Conservation (phyloP, 2,888 invertebrate species). For the Dinocampus coccinellae region DNA sequence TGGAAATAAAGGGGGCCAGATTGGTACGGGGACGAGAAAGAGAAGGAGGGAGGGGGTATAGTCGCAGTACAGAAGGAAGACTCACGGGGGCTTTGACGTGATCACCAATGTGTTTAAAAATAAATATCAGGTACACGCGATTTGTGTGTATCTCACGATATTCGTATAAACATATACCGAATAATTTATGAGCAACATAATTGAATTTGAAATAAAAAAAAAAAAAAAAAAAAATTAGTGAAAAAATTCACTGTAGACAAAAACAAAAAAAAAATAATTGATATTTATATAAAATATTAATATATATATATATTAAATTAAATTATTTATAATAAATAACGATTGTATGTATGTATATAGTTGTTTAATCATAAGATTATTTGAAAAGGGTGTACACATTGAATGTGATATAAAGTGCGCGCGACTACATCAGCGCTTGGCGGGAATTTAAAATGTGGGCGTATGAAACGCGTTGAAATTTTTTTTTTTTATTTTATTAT, state of each 20-base stretch:
- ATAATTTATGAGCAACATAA: constrained; percentile 10
- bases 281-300: no score
- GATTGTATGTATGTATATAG: background rate
- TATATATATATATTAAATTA: no score
- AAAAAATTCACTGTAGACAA: no score
- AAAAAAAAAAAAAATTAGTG: no score
- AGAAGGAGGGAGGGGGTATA: background rate
- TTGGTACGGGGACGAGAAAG: background rate
- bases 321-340: background rate
- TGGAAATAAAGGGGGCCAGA: no score
- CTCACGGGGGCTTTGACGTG: background rate
- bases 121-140: constrained; percentile 15
- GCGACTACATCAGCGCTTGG: background rate
- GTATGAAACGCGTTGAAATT: constrained; percentile 3
- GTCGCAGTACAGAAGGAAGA: no score
- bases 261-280: no score
- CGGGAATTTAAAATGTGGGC: constrained; percentile 17
- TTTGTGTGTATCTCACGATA: background rate
- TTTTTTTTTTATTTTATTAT: background rate
- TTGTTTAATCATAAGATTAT: no score
- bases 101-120: background rate
- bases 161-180: background rate
- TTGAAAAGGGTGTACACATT: background rate
- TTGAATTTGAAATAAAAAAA: background rate
- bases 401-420: background rate